phyloP scores from a whole-genome alignment of 2,888 invertebrate species.

The Drosophila macrospina region DNA sequence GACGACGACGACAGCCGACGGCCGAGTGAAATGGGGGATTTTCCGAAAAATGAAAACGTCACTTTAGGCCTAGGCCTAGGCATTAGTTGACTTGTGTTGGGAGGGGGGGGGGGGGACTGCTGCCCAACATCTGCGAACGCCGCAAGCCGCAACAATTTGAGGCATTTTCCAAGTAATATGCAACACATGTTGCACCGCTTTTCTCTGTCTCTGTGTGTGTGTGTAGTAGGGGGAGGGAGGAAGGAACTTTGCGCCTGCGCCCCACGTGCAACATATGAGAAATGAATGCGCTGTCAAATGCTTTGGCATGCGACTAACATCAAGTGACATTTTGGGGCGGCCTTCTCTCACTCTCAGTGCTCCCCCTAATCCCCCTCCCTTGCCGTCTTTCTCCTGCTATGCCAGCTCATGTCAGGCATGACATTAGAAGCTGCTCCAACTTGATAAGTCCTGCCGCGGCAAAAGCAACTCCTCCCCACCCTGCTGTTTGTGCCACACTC shows the following conservation, averaged over 20 bases:
- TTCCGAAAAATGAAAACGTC: conserved; percentile 79
- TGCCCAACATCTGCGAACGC: conserved; percentile 53
- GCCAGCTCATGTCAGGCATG: conserved; percentile 66
- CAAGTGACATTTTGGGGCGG: conserved; percentile 65
- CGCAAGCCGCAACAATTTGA: conserved; percentile 63
- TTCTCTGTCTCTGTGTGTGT: conserved; percentile 8
- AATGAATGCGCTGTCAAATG: conserved; percentile 60
- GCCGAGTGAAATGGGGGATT: conserved; percentile 72
- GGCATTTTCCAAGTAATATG: conserved; percentile 81
- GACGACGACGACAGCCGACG: conserved; percentile 22
- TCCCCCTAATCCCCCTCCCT: background rate
- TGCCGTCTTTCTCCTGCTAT: background rate
- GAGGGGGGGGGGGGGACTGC: conserved; percentile 15
- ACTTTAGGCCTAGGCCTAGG: conserved; percentile 70
- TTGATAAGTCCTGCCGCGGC: conserved; percentile 50
- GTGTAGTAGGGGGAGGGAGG: background rate
- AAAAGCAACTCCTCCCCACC: conserved; percentile 22
- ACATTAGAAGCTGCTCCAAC: conserved; percentile 72
- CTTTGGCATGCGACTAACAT: conserved; percentile 48
- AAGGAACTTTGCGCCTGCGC: conserved; percentile 63
- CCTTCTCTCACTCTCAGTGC: background rate
- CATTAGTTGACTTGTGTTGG: conserved; percentile 67
- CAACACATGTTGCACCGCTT: conserved; percentile 69
- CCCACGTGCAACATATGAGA: conserved; percentile 48
- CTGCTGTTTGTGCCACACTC: conserved; percentile 16